These are phyloP conservation scores for Umimayanthus kanabou DNA, from an alignment of 92 coral and sea anemone species.

Conservation along the genomic window DNA sequence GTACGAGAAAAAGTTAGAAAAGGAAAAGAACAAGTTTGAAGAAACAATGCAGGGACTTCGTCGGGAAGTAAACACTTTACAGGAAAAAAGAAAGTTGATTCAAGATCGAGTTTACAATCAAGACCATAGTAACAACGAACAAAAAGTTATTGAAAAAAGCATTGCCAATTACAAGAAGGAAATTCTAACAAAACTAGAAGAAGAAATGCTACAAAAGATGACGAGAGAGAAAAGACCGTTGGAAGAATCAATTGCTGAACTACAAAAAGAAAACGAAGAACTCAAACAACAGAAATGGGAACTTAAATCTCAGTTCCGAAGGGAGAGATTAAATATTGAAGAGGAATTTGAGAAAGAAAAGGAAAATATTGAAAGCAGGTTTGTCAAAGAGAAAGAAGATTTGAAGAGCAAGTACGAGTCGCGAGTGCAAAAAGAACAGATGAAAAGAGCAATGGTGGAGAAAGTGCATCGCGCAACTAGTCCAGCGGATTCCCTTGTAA, in stretches of 20 bases:
- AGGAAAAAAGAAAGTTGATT: slow-evolving; percentile 76
- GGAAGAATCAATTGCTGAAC: slow-evolving; percentile 71
- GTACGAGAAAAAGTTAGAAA: slow-evolving; percentile 70
- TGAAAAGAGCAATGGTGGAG: slow-evolving; percentile 49
- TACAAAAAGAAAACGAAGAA: slow-evolving; percentile 73
- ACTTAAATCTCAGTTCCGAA: slow-evolving; percentile 67
- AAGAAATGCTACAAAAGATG: slow-evolving; percentile 67
- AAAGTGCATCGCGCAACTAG: slow-evolving; percentile 59
- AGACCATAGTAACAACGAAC: slow-evolving; percentile 61
- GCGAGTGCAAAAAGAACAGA: slow-evolving; percentile 62
- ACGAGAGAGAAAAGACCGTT: slow-evolving; percentile 71
- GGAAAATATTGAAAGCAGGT: slow-evolving; percentile 64
- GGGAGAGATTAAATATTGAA: slow-evolving; percentile 70
- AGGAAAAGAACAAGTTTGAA: slow-evolving; percentile 73
- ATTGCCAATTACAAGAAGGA: slow-evolving; percentile 86
- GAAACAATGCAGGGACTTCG: slow-evolving; percentile 77
- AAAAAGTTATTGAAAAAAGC: slow-evolving; percentile 77
- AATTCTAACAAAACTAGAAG: slow-evolving; percentile 77
- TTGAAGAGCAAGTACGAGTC: slow-evolving; percentile 66
- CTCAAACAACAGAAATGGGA: slow-evolving; percentile 81
- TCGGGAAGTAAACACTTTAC: slow-evolving; percentile 71
- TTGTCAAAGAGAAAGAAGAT: slow-evolving; percentile 75
- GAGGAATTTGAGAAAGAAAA: slow-evolving; percentile 73
- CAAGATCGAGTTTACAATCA: slow-evolving; percentile 85
- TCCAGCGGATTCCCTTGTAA: slow-evolving; percentile 61